Percentiles rank a stretch among this genome's conserved stretches.
Evolutionary conservation across 2,113 vertebrate species (phyloP).

Genomic region (Poeciliopsis turrubarensis): DNA sequence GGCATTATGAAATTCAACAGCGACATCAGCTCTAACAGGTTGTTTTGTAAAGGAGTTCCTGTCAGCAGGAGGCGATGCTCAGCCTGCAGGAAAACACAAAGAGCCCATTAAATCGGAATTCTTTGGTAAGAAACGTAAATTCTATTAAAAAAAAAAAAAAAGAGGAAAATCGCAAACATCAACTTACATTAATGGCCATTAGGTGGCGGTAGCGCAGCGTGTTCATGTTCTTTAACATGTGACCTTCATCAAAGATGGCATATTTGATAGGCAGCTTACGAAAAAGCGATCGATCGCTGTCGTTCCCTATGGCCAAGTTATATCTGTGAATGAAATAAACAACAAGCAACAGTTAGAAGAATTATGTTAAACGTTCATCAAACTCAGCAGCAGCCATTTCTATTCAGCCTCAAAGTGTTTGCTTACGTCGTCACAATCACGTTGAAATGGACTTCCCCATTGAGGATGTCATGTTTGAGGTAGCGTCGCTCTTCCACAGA

Average conservation of each 20-base stretch:
- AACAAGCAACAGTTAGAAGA: not conserved
- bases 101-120: not conserved
- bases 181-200: constrained; percentile 89
- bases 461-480: constrained; percentile 88
- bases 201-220: constrained; percentile 93
- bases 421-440: constrained; percentile 95
- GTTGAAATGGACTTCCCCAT: constrained; percentile 84
- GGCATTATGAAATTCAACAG: constrained; percentile 99
- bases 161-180: not conserved
- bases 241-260: constrained; percentile 96
- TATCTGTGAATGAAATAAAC: constrained; percentile 80
- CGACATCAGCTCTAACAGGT: constrained; percentile 94
- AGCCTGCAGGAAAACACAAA: constrained; percentile 77
- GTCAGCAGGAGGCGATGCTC: constrained; percentile 91
- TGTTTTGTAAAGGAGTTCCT: constrained; percentile 96
- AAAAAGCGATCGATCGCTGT: constrained; percentile 90
- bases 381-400: not conserved
- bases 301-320: constrained; percentile 89
- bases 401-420: not conserved
- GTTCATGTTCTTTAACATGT: constrained; percentile 99
- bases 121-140: not conserved
- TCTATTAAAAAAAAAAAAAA: not conserved
- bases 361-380: not conserved
- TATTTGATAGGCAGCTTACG: constrained; percentile 87
- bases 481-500: constrained; percentile 90